Conservation (phyloP, 2,888 invertebrate species). For the Euproctis similis region DNA sequence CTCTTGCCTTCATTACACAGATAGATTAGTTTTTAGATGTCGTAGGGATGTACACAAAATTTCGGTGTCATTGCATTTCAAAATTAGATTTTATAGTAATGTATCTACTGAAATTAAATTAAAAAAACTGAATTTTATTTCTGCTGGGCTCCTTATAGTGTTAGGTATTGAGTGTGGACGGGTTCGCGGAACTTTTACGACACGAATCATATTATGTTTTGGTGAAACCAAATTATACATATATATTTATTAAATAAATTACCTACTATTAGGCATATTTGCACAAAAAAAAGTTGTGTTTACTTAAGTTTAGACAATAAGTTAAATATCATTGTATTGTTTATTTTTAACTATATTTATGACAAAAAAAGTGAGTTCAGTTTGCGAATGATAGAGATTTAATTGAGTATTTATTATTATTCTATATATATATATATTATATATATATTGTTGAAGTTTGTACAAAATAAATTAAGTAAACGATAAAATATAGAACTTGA, state of each 20-base stretch:
- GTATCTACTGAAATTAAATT: conserved; percentile 19
- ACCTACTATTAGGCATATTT: conserved; percentile 74
- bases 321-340: conserved; percentile 72
- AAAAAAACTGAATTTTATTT: conserved; percentile 14
- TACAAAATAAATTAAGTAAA: conserved; percentile 78
- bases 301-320: conserved; percentile 77
- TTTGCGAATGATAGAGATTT: conserved; percentile 76
- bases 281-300: conserved; percentile 77
- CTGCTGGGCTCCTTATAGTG: conserved; percentile 19
- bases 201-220: conserved; percentile 38
- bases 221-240: conserved; percentile 70
- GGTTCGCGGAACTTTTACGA: conserved; percentile 28
- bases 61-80: too few species aligned
- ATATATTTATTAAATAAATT: too few species aligned
- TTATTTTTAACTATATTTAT: conserved; percentile 68
- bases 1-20: too few species aligned
- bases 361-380: conserved; percentile 76
- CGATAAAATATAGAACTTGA: conserved; percentile 77
- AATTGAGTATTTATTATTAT: conserved; percentile 77
- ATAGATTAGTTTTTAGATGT: too few species aligned
- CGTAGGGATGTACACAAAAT: too few species aligned
- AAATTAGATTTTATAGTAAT: conserved; percentile 23
- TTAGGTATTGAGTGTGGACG: conserved; percentile 27
- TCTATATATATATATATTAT: conserved; percentile 77
- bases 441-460: conserved; percentile 78